These are phyloP conservation scores for Cynocephalus volans DNA, from an alignment of 2,113 vertebrate species.

Conservation along the genomic window DNA sequence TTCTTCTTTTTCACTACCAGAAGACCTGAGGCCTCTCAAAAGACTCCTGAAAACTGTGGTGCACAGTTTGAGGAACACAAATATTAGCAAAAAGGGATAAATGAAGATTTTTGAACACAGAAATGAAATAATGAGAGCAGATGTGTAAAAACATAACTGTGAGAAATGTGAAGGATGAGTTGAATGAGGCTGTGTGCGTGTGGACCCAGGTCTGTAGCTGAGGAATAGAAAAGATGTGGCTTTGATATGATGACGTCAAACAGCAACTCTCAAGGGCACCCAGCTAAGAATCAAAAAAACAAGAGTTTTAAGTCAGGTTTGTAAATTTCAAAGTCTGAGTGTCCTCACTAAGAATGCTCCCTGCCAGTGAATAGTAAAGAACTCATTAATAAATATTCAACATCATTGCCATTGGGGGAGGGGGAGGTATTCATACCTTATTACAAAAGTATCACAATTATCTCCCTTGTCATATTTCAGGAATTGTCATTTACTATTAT, in stretches of 20 bases:
- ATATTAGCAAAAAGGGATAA: neutral
- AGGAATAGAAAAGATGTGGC: neutral
- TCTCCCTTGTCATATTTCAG: neutral
- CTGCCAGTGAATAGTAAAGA: neutral
- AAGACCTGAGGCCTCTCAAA: neutral
- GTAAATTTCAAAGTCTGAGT: slow-evolving; percentile 51
- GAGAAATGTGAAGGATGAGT: neutral
- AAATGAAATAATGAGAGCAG: neutral
- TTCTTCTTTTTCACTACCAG: neutral
- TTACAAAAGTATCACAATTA: neutral
- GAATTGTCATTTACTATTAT: slow-evolving; percentile 1
- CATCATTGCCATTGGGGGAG: neutral
- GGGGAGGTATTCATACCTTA: neutral
- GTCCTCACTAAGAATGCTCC: neutral
- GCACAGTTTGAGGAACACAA: slow-evolving; percentile 20
- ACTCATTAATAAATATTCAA: neutral
- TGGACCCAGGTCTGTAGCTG: neutral
- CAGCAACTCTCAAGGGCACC: neutral
- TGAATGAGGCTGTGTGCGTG: neutral
- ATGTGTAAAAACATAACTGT: neutral
- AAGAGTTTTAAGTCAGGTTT: neutral
- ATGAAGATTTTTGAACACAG: neutral
- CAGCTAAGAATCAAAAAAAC: neutral
- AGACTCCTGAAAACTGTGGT: neutral
- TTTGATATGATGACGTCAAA: neutral